These are phyloP conservation scores for Phania funesta DNA, from an alignment of 2,888 invertebrate species.

Conservation along the genomic window DNA sequence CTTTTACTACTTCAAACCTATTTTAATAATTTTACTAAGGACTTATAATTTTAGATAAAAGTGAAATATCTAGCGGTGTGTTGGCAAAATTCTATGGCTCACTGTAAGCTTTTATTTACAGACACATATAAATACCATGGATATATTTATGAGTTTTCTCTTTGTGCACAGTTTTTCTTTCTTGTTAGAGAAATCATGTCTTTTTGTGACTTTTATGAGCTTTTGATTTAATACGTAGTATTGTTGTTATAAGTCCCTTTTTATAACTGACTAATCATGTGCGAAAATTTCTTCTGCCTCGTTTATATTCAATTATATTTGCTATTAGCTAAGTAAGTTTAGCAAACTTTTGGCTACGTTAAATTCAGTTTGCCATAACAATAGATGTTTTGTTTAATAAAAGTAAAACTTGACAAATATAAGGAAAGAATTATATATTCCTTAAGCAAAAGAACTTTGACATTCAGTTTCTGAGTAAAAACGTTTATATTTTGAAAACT, in stretches of 20 bases:
- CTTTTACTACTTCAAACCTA: too few relatives aligned
- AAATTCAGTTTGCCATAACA: background rate
- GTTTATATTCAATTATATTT: conserved; percentile 64
- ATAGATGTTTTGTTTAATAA: background rate
- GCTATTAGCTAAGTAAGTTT: conserved; percentile 55
- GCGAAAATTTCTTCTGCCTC: conserved; percentile 59
- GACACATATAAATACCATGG: conserved; percentile 39
- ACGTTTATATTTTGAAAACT: too few relatives aligned
- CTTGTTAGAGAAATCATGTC: conserved; percentile 33
- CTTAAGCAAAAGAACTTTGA: too few relatives aligned
- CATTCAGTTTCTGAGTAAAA: too few relatives aligned
- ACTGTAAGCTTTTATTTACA: conserved; percentile 33
- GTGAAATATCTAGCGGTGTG: too few relatives aligned
- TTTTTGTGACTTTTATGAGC: conserved; percentile 65
- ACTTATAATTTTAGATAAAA: too few relatives aligned
- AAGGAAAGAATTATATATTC: too few relatives aligned
- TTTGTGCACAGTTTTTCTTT: conserved; percentile 34
- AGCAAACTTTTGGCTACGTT: background rate
- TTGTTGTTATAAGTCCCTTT: conserved; percentile 60
- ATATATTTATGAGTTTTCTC: conserved; percentile 55
- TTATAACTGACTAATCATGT: conserved; percentile 66
- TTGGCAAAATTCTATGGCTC: background rate
- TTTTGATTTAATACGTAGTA: conserved; percentile 65
- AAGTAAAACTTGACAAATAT: too few relatives aligned
- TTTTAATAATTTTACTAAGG: too few relatives aligned